Evolutionary conservation across 2,888 invertebrate genomes (phyloP), one percentile per base, ranked within the genome.

Genomic region (Calameuta filiformis): DNA sequence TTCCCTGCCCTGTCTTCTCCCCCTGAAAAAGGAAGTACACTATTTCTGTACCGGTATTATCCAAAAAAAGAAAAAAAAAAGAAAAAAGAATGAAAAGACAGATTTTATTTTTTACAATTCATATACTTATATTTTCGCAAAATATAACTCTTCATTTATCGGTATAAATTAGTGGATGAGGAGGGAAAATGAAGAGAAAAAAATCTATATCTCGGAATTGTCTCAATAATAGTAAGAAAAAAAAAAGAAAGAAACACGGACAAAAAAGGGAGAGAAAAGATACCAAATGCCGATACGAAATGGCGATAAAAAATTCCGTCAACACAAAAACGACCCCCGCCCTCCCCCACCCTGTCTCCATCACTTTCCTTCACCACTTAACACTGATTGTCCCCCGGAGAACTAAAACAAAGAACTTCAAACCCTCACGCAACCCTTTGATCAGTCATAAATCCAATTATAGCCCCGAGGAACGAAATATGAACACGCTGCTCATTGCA

Each of bases 21-120:
- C 56, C 56, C 23, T 9, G 23, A 56, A 40, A 56, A 56, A 35
- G 35, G 86, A 87, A 85, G 86, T 87, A 85, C 88, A 88, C 89
- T 89, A 89, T 88, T 91, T 90, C 90, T 90, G 89, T 90, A 90
- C 87, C 88, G 89, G 88, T 90, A 90, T 89, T 88, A 87, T 89
- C 86, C 84, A 87, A 81, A 77, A 76, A 33, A 77, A 81, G 82
- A 79, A 81, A 77, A 76, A 77, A 81, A 83, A 79, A 80, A 73
- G 76, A 76, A 76, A 76, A 79, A 79, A 73, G 77, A 80, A 75
- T 86, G 83, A 83, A 85, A 85, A 84, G 85, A 87, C 85, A 88
- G 86, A 89, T 86, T 88, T 89, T 88, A 89, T 90, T 90, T 89
- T 89, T 87, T 87, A 85, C 87, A 82, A 87, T 86, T 88, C 85